Conservation (phyloP, 2,797 vertebrate species). For the Enteromius trimaculatus region DNA sequence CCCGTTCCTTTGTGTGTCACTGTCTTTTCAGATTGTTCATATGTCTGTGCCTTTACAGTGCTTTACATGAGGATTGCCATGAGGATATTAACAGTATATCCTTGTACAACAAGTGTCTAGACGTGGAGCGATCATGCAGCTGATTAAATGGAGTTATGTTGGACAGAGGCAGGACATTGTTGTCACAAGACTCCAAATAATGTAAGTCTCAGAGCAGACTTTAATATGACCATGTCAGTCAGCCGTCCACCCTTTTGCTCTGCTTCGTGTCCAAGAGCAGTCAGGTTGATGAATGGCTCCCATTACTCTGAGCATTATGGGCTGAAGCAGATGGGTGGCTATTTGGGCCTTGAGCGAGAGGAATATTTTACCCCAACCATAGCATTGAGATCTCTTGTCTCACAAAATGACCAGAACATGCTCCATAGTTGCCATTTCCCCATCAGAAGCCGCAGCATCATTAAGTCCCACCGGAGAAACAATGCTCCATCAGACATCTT, state of each 20-base stretch:
- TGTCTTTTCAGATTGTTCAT: neutral
- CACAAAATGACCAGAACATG: conserved; percentile 33
- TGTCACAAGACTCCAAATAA: conserved; percentile 50
- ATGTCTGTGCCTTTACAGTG: neutral
- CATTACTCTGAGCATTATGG: conserved; percentile 66
- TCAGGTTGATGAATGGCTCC: conserved; percentile 65
- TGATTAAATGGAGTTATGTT: conserved; percentile 44
- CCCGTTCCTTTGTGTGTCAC: neutral
- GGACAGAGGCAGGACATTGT: conserved; percentile 39
- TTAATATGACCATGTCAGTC: conserved; percentile 61
- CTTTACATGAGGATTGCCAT: neutral
- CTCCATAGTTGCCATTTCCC: conserved; percentile 6
- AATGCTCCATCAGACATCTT: conserved; percentile 35
- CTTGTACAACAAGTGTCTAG: neutral
- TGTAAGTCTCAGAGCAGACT: conserved; percentile 50
- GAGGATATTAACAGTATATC: neutral
- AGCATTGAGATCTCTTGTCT: conserved; percentile 19
- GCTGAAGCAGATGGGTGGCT: conserved; percentile 34
- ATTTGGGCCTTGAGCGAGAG: conserved; percentile 31
- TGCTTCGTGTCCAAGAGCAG: conserved; percentile 47
- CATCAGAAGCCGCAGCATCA: conserved; percentile 1
- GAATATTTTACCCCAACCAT: conserved; percentile 8
- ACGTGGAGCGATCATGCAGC: neutral
- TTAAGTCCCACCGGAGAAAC: conserved; percentile 26
- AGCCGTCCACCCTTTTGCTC: conserved; percentile 59